phyloP scores from a whole-genome alignment of 2,113 vertebrate species.

The Carollia perspicillata region DNA sequence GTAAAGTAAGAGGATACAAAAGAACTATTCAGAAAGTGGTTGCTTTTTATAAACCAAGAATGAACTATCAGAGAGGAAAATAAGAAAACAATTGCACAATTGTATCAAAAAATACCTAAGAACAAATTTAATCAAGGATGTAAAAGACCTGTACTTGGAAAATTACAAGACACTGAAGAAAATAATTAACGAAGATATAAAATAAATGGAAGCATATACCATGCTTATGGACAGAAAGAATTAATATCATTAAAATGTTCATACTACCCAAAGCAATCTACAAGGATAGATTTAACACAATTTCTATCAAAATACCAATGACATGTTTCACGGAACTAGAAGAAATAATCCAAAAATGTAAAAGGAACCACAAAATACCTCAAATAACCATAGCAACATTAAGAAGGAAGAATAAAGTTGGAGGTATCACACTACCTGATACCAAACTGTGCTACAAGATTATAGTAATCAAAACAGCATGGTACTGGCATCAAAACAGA shows the following conservation, averaged over 20 bases:
- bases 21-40: background rate
- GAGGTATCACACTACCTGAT: background rate
- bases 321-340: background rate
- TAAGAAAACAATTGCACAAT: background rate
- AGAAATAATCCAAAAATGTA: background rate
- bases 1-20: background rate
- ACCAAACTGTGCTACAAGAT: background rate
- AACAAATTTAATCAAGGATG: background rate
- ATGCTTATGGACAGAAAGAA: background rate
- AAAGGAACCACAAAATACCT: background rate
- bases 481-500: background rate
- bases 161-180: background rate
- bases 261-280: background rate
- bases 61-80: background rate
- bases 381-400: background rate
- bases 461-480: background rate
- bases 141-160: background rate
- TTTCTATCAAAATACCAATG: background rate
- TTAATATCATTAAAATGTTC: background rate
- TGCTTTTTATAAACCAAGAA: background rate
- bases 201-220: background rate
- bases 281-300: background rate
- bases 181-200: background rate
- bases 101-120: background rate
- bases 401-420: background rate